Conservation (phyloP, 1,140 invertebrate genomes). For the Pectinophora gossypiella region DNA sequence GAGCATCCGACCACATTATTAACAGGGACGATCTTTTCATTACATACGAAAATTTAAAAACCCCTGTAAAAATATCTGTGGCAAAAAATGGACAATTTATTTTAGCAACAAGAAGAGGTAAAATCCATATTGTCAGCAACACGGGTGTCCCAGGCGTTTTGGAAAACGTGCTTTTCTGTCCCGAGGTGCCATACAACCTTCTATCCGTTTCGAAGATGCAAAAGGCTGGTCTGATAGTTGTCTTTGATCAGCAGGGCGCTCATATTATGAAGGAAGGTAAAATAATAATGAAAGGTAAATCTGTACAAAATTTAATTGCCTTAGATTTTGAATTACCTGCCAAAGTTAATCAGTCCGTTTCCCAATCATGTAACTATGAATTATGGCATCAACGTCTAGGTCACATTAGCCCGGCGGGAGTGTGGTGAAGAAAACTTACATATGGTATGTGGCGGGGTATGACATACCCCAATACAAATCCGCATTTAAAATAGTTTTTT, state of each 20-base stretch:
- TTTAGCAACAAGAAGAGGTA: slow-evolving; percentile 29
- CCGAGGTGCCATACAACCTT: slow-evolving; percentile 31
- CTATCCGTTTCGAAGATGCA: slow-evolving; percentile 39
- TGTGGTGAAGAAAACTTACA: no score
- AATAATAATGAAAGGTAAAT: no score
- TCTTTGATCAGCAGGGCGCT: no score
- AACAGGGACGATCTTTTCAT: slow-evolving; percentile 33
- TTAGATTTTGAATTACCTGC: no score
- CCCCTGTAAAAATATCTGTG: slow-evolving; percentile 20
- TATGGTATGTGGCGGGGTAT: no score
- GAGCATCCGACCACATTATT: slow-evolving; percentile 22
- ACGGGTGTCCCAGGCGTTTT: slow-evolving; percentile 21
- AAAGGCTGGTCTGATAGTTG: slow-evolving; percentile 26
- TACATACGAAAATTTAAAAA: slow-evolving; percentile 17
- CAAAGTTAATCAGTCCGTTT: no score
- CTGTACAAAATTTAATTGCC: no score
- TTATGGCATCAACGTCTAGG: slow-evolving; percentile 4
- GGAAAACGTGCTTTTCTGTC: slow-evolving; percentile 27
- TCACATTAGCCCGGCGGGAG: no score
- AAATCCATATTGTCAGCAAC: slow-evolving; percentile 16
- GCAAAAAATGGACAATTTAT: slow-evolving; percentile 33
- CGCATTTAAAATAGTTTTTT: no score
- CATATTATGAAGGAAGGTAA: no score
- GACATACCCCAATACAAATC: no score
- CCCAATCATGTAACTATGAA: neutral